These are phyloP conservation scores for Plectus sambesii DNA, from an alignment of 1,140 invertebrate species.

Conservation along the genomic window DNA sequence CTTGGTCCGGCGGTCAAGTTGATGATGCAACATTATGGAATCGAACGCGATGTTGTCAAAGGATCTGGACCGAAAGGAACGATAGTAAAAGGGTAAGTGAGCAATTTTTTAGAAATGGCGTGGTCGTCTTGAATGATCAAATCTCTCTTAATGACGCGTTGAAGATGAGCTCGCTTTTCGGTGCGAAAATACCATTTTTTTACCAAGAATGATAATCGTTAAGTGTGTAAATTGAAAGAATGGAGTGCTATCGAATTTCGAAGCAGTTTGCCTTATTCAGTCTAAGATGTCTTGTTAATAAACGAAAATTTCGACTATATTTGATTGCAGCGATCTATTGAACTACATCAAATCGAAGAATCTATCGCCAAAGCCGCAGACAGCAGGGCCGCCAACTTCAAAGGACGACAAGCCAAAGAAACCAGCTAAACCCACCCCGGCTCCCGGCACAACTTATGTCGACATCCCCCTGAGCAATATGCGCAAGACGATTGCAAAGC, in stretches of 20 bases:
- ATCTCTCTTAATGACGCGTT: no score
- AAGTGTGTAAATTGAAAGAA: neutral
- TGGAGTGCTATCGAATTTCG: no score
- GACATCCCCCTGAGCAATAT: conserved; percentile 78
- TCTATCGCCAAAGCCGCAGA: conserved; percentile 52
- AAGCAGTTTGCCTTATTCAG: no score
- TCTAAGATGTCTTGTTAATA: neutral
- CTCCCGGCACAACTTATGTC: conserved; percentile 50
- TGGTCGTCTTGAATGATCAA: no score
- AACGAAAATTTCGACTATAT: neutral
- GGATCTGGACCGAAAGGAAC: conserved; percentile 30
- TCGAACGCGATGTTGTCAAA: conserved; percentile 13
- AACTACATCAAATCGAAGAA: conserved; percentile 75
- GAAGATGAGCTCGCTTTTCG: no score
- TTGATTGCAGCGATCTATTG: conserved; percentile 59
- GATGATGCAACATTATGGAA: conserved; percentile 23
- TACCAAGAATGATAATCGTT: no score
- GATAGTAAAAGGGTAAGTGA: conserved; percentile 24
- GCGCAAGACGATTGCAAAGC: conserved; percentile 71
- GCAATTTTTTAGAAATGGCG: no score
- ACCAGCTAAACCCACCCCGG: neutral
- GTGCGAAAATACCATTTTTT: no score
- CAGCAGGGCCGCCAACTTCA: conserved; percentile 46
- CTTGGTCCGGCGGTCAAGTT: conserved; percentile 27
- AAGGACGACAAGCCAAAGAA: conserved; percentile 37